Conservation (phyloP, 2,113 vertebrate genomes). For the Strix uralensis region DNA sequence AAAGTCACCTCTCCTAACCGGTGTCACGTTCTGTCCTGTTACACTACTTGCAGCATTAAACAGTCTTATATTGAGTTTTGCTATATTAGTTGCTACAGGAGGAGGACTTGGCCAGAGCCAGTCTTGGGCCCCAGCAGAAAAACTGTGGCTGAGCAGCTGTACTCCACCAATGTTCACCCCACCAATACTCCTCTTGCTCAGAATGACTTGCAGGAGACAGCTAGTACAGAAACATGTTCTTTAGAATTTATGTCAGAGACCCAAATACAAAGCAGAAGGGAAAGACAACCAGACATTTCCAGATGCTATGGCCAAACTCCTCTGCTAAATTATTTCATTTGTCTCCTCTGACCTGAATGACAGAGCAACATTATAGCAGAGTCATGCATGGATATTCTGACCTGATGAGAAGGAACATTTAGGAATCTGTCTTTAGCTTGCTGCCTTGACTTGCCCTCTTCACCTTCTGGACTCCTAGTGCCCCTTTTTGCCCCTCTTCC, state of each 20-base stretch:
- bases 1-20: not conserved
- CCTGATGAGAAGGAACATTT: not conserved
- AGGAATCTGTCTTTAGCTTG: not conserved
- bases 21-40: not conserved
- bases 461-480: not conserved
- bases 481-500: not conserved
- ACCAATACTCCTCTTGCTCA: not conserved
- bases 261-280: not conserved
- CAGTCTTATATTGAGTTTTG: not conserved
- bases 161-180: not conserved
- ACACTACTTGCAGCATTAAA: not conserved
- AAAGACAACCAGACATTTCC: not conserved
- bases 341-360: not conserved
- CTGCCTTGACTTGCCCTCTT: not conserved
- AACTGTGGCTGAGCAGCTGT: not conserved
- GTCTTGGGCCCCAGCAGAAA: not conserved
- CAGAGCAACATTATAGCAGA: not conserved
- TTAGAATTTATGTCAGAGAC: not conserved
- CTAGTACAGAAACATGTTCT: accelerated
- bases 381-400: not conserved
- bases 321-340: not conserved
- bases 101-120: not conserved
- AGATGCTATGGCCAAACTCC: not conserved
- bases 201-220: not conserved
- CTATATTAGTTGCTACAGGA: not conserved